phyloP scores from a whole-genome alignment of 1,140 invertebrate species.

The Cardiocondyla obscurior region DNA sequence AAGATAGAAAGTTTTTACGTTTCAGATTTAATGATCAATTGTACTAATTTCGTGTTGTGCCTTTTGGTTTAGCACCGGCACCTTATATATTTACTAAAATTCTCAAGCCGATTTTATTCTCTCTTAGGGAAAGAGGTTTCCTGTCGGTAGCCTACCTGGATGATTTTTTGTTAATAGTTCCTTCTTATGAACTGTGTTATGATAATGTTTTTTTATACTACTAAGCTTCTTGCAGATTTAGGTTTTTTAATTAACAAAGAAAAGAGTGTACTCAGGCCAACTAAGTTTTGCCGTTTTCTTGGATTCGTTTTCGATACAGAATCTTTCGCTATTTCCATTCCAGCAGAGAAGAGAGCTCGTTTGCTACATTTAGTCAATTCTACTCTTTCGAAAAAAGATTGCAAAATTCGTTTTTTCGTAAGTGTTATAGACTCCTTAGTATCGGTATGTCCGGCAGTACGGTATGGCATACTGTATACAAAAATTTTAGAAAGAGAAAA shows the following conservation, averaged over 20 bases:
- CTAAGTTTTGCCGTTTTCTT: neutral
- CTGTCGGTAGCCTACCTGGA: no score
- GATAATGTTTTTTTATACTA: neutral
- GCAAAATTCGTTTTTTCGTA: neutral
- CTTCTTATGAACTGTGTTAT: neutral
- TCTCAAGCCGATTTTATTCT: no score
- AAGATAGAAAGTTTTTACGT: neutral
- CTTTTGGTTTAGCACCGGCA: no score
- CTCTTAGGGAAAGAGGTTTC: no score
- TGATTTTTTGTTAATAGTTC: no score
- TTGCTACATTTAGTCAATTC: neutral
- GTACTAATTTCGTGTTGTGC: no score
- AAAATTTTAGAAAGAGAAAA: conserved; percentile 1
- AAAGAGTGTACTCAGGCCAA: neutral
- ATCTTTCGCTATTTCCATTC: neutral
- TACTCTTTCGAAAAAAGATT: neutral
- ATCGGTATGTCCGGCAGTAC: neutral
- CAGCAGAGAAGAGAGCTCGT: neutral
- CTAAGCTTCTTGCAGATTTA: neutral
- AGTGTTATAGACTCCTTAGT: neutral
- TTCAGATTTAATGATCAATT: no score
- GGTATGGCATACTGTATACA: neutral
- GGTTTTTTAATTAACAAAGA: conserved; percentile 13
- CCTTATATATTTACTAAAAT: no score
- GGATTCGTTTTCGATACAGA: neutral